Evolutionary conservation across 2,113 vertebrate species (phyloP), one percentile per base, ranked within the genome.

Genomic region (Hippolais icterina): DNA sequence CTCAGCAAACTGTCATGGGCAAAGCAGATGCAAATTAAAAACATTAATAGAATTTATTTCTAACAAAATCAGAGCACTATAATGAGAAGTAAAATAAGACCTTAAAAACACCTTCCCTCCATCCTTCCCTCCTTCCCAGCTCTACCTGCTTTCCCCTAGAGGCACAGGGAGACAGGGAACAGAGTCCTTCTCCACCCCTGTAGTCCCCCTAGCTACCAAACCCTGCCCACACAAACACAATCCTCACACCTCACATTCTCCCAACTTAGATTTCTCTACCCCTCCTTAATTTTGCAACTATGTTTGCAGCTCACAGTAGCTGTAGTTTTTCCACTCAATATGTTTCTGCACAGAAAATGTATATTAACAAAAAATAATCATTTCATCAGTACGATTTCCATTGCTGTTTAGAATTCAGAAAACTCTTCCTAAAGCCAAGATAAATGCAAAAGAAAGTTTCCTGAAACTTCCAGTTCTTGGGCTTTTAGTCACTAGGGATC

Each of bases 331-430:
- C 28, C 16, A 74, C 29, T 41, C 12, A 6, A 37, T 24, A 10
- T 44, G 8, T 27, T 90, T 78, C 60, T 35, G 54, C 69, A 65
- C 18, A 61, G 46, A 81, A 77, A 39, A 54, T 1, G 2, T 12
- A 10, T 2, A 2, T 19, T 52, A 6, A 33, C n/a, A 59, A 35
- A 57, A 84, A 54, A 16, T 0, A 35, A 16, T 37, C 0, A 64
- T 42, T 59, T 46, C 15, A 61, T 77, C 25, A 52, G 24, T 54
- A 54, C 29, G 61, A 61, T 35, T 79, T 71, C 61, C 76, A 25
- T 24, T 69, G 27, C 23, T 33, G 7, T 68, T 6, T 10, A 46
- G 25, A 68, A 76, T 52, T 83, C 61, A 80, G 22, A 71, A 63
- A 63, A 59, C 24, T 66, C 24, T 66, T 72, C 53, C 47, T 61